Conservation (phyloP, 2,888 invertebrate species). For the Caenorhabditis sinica region DNA sequence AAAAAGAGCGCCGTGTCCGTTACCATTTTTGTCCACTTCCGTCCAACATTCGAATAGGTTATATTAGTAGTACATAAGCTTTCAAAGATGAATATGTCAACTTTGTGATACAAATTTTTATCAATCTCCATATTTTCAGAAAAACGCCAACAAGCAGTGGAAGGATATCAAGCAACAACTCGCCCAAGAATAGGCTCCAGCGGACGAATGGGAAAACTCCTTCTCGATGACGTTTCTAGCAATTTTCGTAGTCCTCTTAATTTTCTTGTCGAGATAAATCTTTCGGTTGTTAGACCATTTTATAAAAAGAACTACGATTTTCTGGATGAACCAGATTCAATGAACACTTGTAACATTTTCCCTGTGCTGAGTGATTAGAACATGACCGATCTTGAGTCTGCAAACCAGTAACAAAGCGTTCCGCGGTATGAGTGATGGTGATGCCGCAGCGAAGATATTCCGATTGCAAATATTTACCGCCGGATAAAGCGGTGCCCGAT, state of each 20-base stretch:
- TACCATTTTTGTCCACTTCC: too few relatives aligned
- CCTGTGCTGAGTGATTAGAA: neutral
- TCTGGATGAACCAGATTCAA: slow-evolving; percentile 23
- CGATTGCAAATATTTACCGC: slow-evolving; percentile 48
- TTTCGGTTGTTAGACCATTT: slow-evolving; percentile 28
- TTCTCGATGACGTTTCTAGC: slow-evolving; percentile 34
- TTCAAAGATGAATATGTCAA: neutral
- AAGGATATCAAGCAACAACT: slow-evolving; percentile 80
- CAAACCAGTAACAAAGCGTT: slow-evolving; percentile 28
- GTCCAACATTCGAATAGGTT: too few relatives aligned
- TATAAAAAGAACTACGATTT: neutral
- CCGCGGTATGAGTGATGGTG: slow-evolving; percentile 21
- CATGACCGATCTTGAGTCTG: neutral
- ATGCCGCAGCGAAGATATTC: slow-evolving; percentile 14
- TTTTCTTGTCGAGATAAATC: slow-evolving; percentile 62
- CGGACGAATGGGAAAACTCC: slow-evolving; percentile 28
- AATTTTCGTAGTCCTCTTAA: slow-evolving; percentile 41
- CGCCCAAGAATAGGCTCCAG: slow-evolving; percentile 48
- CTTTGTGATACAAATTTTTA: neutral
- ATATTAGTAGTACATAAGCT: too few relatives aligned
- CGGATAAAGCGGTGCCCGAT: slow-evolving; percentile 46
- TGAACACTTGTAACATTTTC: slow-evolving; percentile 27
- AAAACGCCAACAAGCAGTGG: slow-evolving; percentile 82
- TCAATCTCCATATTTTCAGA: slow-evolving; percentile 77
- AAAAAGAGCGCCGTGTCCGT: too few relatives aligned